These are phyloP conservation scores for Accipiter virgatus DNA, from an alignment of 2,113 vertebrate genomes.

Conservation along the genomic window DNA sequence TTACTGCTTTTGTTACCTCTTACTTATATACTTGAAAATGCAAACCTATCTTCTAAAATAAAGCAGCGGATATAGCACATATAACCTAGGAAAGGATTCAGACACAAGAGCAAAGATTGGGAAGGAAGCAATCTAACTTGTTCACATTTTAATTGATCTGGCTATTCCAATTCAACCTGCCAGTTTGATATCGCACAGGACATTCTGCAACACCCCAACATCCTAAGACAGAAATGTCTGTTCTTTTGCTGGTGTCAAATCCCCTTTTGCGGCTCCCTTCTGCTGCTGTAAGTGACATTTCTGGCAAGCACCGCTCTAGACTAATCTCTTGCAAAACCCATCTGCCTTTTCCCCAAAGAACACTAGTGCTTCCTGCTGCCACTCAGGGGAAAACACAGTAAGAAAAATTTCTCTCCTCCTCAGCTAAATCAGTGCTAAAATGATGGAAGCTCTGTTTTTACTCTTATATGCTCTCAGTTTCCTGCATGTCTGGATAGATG, in stretches of 20 bases:
- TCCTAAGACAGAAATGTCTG: not conserved
- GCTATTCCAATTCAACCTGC: not conserved
- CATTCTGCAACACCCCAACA: not conserved
- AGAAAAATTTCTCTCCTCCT: not conserved
- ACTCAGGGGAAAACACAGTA: not conserved
- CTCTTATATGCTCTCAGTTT: not conserved
- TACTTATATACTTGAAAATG: not conserved
- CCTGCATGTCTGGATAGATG: not conserved
- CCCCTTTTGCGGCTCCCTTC: not conserved
- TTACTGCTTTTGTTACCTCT: not conserved
- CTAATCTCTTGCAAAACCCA: not conserved
- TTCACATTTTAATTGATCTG: not conserved
- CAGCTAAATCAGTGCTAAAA: not conserved
- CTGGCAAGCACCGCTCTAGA: not conserved
- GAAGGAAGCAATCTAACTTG: not conserved
- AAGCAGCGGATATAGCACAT: not conserved
- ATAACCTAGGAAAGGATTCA: not conserved
- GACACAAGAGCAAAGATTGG: not conserved
- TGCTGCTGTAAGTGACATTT: not conserved
- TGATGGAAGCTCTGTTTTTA: not conserved
- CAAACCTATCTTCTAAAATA: not conserved
- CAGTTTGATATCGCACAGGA: not conserved
- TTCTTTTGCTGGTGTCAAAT: not conserved
- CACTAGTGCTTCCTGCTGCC: not conserved
- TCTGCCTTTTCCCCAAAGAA: slow-evolving; percentile 17